Percentiles rank a stretch among this genome's conserved stretches.
These are phyloP conservation scores for Ceratoteleas bidentatus DNA, from an alignment of 1,140 invertebrate species.

Conservation along the genomic window DNA sequence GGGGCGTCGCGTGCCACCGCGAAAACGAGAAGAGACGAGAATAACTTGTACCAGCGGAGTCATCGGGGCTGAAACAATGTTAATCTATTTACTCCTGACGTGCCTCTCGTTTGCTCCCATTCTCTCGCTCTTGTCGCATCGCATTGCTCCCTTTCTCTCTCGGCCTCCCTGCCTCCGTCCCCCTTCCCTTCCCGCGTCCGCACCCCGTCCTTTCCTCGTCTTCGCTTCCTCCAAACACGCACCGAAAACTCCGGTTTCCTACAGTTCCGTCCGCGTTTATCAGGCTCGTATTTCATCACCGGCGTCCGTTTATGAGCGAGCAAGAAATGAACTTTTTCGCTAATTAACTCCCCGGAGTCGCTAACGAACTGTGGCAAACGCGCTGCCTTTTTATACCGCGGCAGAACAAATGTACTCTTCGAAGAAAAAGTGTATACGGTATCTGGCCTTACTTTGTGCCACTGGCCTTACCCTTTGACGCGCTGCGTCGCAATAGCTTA, in stretches of 20 bases:
- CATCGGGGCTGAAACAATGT: constrained; percentile 72
- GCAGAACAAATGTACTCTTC: constrained; percentile 49
- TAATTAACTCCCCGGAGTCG: constrained; percentile 79
- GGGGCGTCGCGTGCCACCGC: constrained; percentile 62
- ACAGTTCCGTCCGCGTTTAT: constrained; percentile 75
- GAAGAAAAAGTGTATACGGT: constrained; percentile 46
- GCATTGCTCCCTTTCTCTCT: constrained; percentile 19
- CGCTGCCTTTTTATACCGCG: constrained; percentile 67
- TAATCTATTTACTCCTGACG: constrained; percentile 73
- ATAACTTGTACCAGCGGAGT: constrained; percentile 66
- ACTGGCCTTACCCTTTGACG: constrained; percentile 41
- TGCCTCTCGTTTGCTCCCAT: too few relatives aligned
- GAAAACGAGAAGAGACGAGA: constrained; percentile 61
- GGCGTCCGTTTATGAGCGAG: constrained; percentile 76
- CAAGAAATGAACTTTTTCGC: constrained; percentile 81
- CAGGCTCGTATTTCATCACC: constrained; percentile 79
- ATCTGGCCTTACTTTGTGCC: constrained; percentile 44
- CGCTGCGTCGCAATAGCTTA: constrained; percentile 26
- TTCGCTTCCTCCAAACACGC: constrained; percentile 46
- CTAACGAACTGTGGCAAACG: constrained; percentile 77
- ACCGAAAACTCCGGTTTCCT: constrained; percentile 75
- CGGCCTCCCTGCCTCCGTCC: constrained; percentile 33
- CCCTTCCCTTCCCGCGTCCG: constrained; percentile 15
- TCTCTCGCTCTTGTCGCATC: too few relatives aligned
- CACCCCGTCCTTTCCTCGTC: constrained; percentile 37